Base-by-base conservation (phyloP, 2,888 invertebrate genomes). In the Pherbina coryleti region DNA sequence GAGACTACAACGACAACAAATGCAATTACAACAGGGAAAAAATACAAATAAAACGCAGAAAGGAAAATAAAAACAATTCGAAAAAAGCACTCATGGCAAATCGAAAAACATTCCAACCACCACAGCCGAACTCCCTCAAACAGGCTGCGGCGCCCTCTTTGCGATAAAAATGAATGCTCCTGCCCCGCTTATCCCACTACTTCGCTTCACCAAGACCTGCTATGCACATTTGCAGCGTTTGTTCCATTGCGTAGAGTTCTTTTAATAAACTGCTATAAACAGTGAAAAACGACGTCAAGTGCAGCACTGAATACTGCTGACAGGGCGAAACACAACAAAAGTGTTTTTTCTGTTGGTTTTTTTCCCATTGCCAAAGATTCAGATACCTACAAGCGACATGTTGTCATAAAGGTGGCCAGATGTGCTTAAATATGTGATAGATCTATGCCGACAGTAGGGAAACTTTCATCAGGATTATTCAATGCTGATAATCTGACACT, bases 231-330 rank as follows among this genome's bases (percentile, higher is more conserved):
- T 22, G 44, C 49, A 8, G 28, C 19, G 69, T 51, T 17, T 55
- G 57, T 71, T n/a, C 22, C 51, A 55, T 17, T 60, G 31, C 57
- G 57, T 17, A 57, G 3, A 22, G 14, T 19, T 72, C 37, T 72
- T 71, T 74, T 74, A 74, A 66, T 53, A 51, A 49, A 66, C 14
- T 28, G 22, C 51, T 51, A 11, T 49, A 44, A 53, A 17, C 75
- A 53, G 25, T 67, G 14, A 49, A 17, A 34, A 75, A 8, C 53
- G 74, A 28, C 75, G 75, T 75, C 75, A 75, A 75, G 75, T 67
- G 67, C 66, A 75, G 44, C 67, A 55, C 55, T 66, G 55, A 67
- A 75, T 67, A 67, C 75, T 67, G 75, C 75, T 75, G 67, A 75
- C 75, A 44, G 28, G 34, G 37, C 66, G 67, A 75, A 66, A 51